Base-by-base conservation (phyloP, 2,888 invertebrate genomes). In the Ochropleura leucogaster region DNA sequence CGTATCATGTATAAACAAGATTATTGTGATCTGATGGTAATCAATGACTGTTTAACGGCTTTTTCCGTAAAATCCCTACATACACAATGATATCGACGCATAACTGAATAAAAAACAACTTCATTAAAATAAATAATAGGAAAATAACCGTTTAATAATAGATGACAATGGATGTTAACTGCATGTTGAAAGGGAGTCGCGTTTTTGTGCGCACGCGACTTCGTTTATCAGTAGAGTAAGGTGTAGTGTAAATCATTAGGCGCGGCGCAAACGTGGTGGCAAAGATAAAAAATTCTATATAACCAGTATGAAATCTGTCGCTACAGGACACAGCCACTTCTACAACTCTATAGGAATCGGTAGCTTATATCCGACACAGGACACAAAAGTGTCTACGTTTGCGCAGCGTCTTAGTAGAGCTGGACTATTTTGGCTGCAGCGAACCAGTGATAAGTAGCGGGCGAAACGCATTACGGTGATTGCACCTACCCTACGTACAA, bases 131-230 rank as follows among this genome's bases (percentile, higher is more conserved):
- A 70, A 79, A 72, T 69, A 80, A 74, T 70, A 68, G 72, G 68
- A 74, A 76, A 74, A 72, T 76, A 60, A 74, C 66, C 20, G 78
- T 77, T 66, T 77, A 79, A 82, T 79, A 75, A 82, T 75, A 73
- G 75, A 78, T 76, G 83, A 85, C 83, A 83, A 76, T 79, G 74
- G 66, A 68, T 59, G 49, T 57, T 49, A 70, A 57, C 60, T 64
- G 62, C 46, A 49, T 40, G 72, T 72, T 72, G 62, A 75, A 59
- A 75, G 40, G 60, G 40, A 63, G 40, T 8, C 40, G 57, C 40
- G 69, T 69, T 70, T 51, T 64, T 47, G 65, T 76, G 67, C 18
- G 68, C 79, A 82, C 63, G 62, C 49, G 59, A 67, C 46, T 18
- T 20, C 40, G n/a, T 69, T 57, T 30, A 60, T 49, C 57, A 40